Evolutionary conservation across 2,113 vertebrate genomes (phyloP).

Genomic region (Dicentrarchus labrax): DNA sequence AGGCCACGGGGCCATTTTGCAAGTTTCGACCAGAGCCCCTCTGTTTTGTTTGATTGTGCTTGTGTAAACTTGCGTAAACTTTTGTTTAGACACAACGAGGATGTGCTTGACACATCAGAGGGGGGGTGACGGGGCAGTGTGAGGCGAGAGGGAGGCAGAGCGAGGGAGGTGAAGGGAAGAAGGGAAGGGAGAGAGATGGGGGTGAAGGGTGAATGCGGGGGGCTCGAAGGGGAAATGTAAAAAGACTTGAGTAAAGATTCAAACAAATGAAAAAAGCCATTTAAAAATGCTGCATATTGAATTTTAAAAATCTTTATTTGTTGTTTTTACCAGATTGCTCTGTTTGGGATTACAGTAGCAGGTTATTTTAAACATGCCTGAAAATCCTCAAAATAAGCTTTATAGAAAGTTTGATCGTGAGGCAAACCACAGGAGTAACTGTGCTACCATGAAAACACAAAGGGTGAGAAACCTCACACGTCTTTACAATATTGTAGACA

Average conservation of each 20-base stretch:
- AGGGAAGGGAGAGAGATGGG: background rate
- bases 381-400: background rate
- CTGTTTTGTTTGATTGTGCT: constrained; percentile 63
- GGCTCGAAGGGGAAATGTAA: background rate
- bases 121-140: too few species aligned
- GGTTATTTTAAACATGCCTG: background rate
- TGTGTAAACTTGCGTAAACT: constrained; percentile 62
- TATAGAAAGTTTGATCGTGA: background rate
- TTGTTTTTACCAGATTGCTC: background rate
- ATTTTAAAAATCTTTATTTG: background rate
- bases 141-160: background rate
- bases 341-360: background rate
- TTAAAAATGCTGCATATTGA: background rate
- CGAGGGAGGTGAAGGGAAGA: background rate
- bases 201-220: background rate
- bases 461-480: too few species aligned
- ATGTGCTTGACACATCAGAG: constrained; percentile 53
- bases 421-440: background rate
- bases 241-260: background rate
- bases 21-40: constrained; percentile 50
- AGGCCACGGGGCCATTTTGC: constrained; percentile 32
- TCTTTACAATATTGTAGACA: too few species aligned
- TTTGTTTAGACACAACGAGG: constrained; percentile 63
- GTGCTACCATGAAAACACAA: too few species aligned
- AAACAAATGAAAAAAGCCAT: background rate